phyloP scores from a whole-genome alignment of 1,140 invertebrate species.

The Apis cerana region DNA sequence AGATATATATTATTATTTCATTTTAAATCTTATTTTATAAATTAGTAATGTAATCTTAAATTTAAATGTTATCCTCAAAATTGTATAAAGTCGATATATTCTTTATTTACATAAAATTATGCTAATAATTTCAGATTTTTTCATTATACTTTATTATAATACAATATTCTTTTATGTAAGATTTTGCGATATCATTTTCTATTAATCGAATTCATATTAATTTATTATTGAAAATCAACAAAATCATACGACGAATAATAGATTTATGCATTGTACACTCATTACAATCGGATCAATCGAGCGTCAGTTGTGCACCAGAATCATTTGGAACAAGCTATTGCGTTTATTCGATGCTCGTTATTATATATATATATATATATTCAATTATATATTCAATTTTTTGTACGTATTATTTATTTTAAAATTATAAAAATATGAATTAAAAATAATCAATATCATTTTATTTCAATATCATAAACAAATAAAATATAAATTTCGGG shows the following conservation, averaged over 20 bases:
- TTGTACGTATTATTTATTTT: too few species aligned
- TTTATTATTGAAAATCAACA: slow-evolving; percentile 5
- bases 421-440: too few species aligned
- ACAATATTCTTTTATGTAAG: too few species aligned
- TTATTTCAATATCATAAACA: too few species aligned
- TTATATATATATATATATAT: slow-evolving; percentile 41
- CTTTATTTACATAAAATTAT: too few species aligned
- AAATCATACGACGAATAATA: slow-evolving; percentile 29
- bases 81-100: too few species aligned
- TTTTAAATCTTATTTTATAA: background rate
- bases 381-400: background rate
- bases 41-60: background rate
- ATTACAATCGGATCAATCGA: slow-evolving; percentile 51
- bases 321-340: slow-evolving; percentile 58
- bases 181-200: too few species aligned
- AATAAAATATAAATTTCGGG: too few species aligned
- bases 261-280: slow-evolving; percentile 42
- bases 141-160: too few species aligned
- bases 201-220: background rate
- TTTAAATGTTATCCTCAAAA: background rate
- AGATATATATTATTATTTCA: background rate
- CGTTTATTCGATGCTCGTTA: slow-evolving; percentile 58
- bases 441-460: too few species aligned
- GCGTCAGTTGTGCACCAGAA: slow-evolving; percentile 42
- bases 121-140: too few species aligned